phyloP scores from a whole-genome alignment of 2,797 vertebrate species.

The Cuniculus paca region DNA sequence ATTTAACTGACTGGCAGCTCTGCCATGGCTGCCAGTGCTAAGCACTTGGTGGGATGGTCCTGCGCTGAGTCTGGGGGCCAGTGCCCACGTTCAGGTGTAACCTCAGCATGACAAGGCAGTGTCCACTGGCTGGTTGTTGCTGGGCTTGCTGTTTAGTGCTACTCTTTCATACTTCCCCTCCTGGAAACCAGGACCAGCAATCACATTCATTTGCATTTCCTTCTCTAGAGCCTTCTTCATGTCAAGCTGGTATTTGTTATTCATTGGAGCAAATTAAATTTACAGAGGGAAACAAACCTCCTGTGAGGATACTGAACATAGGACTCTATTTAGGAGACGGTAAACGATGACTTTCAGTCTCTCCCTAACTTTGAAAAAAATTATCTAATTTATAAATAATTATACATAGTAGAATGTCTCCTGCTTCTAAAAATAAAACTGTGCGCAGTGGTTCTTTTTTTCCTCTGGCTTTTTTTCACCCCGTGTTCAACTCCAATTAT shows the following conservation, averaged over 20 bases:
- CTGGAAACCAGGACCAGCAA: not conserved
- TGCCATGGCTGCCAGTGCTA: not conserved
- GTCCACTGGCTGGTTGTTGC: not conserved
- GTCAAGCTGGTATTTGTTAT: not conserved
- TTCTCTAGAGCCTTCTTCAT: not conserved
- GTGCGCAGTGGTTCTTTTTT: not conserved
- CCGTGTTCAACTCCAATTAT: not conserved
- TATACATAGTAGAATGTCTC: not conserved
- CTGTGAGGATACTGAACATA: not conserved
- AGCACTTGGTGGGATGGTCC: not conserved
- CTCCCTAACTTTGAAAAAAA: not conserved
- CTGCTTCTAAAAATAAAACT: constrained; percentile 27
- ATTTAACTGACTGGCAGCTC: not conserved
- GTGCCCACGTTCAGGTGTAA: fast-evolving
- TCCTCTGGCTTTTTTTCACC: not conserved
- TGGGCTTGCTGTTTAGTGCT: not conserved
- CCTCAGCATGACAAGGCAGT: not conserved
- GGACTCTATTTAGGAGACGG: not conserved
- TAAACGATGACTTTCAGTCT: not conserved
- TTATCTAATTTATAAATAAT: not conserved
- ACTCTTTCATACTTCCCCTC: not conserved
- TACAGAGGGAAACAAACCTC: not conserved
- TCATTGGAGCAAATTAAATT: not conserved
- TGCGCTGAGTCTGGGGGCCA: not conserved
- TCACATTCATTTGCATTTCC: not conserved